phyloP scores from a whole-genome alignment of 2,888 invertebrate species.

The Sinopyrophorus schimmeli region DNA sequence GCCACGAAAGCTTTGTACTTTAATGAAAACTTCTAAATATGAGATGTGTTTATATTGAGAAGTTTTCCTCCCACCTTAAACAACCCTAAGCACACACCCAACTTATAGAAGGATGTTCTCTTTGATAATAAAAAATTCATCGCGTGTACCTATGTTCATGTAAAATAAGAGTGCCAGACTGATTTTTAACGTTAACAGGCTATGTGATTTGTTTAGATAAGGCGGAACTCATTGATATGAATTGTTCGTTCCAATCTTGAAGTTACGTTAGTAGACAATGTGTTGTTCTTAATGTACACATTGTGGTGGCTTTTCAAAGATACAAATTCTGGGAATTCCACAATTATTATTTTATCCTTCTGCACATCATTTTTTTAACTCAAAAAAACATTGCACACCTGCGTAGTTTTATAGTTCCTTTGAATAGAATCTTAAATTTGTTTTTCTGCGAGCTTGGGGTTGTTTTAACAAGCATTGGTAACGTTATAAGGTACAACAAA shows the following conservation, averaged over 20 bases:
- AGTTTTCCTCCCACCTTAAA: conserved; percentile 41
- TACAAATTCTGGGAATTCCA: conserved; percentile 23
- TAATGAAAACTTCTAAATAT: conserved; percentile 35
- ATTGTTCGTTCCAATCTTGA: conserved; percentile 39
- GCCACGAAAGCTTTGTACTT: conserved; percentile 10
- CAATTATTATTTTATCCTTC: conserved; percentile 20
- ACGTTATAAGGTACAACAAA: too few species aligned
- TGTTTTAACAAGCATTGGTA: too few species aligned
- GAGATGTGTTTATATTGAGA: conserved; percentile 43
- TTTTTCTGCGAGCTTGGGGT: too few species aligned
- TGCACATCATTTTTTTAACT: conserved; percentile 12
- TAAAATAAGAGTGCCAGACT: conserved; percentile 50
- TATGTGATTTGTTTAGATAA: conserved; percentile 49
- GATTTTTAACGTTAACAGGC: conserved; percentile 50
- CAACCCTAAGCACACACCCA: conserved; percentile 43
- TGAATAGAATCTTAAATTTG: too few species aligned
- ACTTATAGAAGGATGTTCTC: conserved; percentile 41
- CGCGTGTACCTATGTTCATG: conserved; percentile 47
- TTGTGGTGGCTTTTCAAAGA: conserved; percentile 8
- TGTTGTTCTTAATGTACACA: conserved; percentile 26
- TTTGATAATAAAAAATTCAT: conserved; percentile 47
- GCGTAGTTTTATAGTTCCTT: too few species aligned
- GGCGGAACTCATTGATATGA: conserved; percentile 45
- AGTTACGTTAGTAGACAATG: conserved; percentile 32
- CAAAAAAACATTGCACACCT: conserved; percentile 4